phyloP scores from a whole-genome alignment of 2,113 vertebrate species.

The Natator depressus region DNA sequence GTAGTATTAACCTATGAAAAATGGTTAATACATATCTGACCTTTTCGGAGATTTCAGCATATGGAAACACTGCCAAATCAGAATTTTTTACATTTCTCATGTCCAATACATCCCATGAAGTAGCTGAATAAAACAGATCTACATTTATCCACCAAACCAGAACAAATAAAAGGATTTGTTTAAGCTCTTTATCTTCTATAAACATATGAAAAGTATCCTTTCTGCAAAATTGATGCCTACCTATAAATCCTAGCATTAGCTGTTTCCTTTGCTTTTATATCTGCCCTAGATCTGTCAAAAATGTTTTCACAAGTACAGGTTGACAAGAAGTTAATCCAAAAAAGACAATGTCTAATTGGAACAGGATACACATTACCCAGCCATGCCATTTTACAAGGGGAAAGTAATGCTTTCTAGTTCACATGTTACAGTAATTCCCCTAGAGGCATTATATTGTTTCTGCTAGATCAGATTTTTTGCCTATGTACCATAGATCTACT shows the following conservation, averaged over 20 bases:
- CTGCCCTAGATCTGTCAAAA: constrained; percentile 68
- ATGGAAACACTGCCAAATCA: neutral
- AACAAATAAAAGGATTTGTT: neutral
- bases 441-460: constrained; percentile 43
- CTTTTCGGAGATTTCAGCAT: neutral
- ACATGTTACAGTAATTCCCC: constrained; percentile 17
- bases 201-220: constrained; percentile 39
- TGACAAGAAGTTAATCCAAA: constrained; percentile 58
- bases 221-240: constrained; percentile 45
- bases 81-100: neutral
- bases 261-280: constrained; percentile 62
- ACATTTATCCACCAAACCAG: neutral
- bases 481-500: neutral
- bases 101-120: neutral
- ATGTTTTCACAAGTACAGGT: constrained; percentile 49
- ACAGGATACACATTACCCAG: constrained; percentile 19
- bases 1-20: neutral
- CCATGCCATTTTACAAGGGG: constrained; percentile 37
- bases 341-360: constrained; percentile 67
- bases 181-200: constrained; percentile 43
- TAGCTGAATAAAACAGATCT: constrained; percentile 4
- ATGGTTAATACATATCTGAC: neutral
- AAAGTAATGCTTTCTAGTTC: constrained; percentile 40
- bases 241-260: constrained; percentile 41
- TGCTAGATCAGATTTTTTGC: constrained; percentile 28